Evolutionary conservation across 92 coral and sea anemone species (phyloP).

Genomic region (Chrysogorgia sp.): DNA sequence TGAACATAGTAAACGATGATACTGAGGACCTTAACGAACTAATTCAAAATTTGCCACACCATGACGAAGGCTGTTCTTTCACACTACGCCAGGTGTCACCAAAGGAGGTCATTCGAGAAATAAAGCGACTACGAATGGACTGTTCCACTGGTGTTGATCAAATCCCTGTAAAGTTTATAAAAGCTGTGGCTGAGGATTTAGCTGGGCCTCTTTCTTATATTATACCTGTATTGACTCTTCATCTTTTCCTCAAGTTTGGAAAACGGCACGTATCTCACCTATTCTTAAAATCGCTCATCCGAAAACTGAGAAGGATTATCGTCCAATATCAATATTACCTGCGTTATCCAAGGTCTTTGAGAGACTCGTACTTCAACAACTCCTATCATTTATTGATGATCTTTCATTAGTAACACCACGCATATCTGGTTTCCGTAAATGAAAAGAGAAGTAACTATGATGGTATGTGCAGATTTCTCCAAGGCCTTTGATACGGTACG

Average conservation of each 20-base stretch:
- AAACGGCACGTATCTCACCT: constrained; percentile 43
- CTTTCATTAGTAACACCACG: constrained; percentile 19
- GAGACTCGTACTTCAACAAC: constrained; percentile 25
- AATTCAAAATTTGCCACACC: constrained; percentile 16
- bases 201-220: constrained; percentile 33
- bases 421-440: constrained; percentile 43
- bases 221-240: constrained; percentile 37
- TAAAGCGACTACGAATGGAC: constrained; percentile 25
- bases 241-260: constrained; percentile 38
- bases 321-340: constrained; percentile 29
- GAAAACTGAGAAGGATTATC: constrained; percentile 18
- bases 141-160: constrained; percentile 42
- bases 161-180: constrained; percentile 23
- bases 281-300: constrained; percentile 41
- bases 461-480: constrained; percentile 10
- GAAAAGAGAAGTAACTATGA: constrained; percentile 18
- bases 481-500: no score
- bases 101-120: constrained; percentile 23
- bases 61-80: constrained; percentile 22
- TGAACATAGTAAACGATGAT: constrained; percentile 26
- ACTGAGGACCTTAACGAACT: constrained; percentile 30
- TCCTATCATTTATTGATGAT: constrained; percentile 31
- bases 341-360: constrained; percentile 36
- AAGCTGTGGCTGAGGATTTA: constrained; percentile 14
- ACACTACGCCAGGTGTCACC: constrained; percentile 22